Evolutionary conservation across 2,888 invertebrate genomes (phyloP).

Genomic region (Phragmatobia fuliginosa): DNA sequence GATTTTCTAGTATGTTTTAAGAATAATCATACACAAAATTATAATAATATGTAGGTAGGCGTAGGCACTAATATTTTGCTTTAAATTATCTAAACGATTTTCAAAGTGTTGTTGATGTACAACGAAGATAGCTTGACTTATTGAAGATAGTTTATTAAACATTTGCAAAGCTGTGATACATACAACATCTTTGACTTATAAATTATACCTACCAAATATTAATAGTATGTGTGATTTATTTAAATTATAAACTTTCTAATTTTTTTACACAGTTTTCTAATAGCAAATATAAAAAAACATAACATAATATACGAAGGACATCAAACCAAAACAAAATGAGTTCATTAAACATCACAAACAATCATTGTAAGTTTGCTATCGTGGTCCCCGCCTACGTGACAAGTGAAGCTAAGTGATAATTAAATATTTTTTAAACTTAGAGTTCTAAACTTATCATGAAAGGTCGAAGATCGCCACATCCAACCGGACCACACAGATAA

Average conservation of each 20-base stretch:
- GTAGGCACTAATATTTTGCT: no score
- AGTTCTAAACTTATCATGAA: slow-evolving; percentile 64
- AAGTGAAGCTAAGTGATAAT: slow-evolving; percentile 50
- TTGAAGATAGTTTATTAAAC: neutral
- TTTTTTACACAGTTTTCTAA: neutral
- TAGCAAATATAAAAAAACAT: neutral
- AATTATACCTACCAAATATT: neutral
- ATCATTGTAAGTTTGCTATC: slow-evolving; percentile 3
- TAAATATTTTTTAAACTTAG: slow-evolving; percentile 71
- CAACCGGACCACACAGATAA: slow-evolving; percentile 69
- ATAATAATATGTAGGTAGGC: no score
- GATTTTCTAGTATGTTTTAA: no score
- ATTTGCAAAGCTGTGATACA: neutral
- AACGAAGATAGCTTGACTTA: neutral
- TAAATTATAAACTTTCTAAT: no score
- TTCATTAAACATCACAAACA: neutral
- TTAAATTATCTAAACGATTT: no score
- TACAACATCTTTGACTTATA: neutral
- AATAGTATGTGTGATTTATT: neutral
- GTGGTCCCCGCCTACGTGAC: slow-evolving; percentile 13
- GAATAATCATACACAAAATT: no score
- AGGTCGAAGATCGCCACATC: slow-evolving; percentile 72
- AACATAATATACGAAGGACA: neutral
- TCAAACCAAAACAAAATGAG: neutral
- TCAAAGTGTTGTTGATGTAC: no score